phyloP scores from a whole-genome alignment of 2,888 invertebrate species.

The Diaperis boleti region DNA sequence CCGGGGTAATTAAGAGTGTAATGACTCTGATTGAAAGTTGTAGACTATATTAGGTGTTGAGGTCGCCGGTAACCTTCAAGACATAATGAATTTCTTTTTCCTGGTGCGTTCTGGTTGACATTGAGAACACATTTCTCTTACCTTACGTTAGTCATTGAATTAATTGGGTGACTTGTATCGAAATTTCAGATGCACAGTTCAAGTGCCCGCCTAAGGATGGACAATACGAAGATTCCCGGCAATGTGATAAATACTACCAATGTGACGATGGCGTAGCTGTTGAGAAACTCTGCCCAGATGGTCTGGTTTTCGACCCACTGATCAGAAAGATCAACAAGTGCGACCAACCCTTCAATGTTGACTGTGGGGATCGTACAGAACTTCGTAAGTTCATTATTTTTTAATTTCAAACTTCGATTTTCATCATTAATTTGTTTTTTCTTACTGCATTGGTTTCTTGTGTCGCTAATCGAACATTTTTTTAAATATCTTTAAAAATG shows the following conservation, averaged over 20 bases:
- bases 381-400: conserved; percentile 92
- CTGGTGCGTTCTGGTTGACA: no score
- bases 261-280: conserved; percentile 80
- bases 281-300: conserved; percentile 87
- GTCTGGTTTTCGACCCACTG: conserved; percentile 87
- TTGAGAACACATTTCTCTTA: no score
- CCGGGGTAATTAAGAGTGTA: no score
- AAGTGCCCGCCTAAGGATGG: conserved; percentile 87
- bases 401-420: neutral
- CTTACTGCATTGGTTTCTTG: no score
- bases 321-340: conserved; percentile 92
- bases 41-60: no score
- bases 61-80: no score
- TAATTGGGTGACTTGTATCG: no score
- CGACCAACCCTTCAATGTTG: conserved; percentile 92
- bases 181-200: conserved; percentile 71
- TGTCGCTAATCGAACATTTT: no score
- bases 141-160: neutral
- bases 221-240: conserved; percentile 81
- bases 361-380: conserved; percentile 89
- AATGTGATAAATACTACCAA: conserved; percentile 90
- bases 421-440: neutral
- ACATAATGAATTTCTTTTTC: no score
- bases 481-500: no score
- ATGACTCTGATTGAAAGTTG: no score